Conservation (phyloP, 2,797 vertebrate species). For the Tangara arthus region DNA sequence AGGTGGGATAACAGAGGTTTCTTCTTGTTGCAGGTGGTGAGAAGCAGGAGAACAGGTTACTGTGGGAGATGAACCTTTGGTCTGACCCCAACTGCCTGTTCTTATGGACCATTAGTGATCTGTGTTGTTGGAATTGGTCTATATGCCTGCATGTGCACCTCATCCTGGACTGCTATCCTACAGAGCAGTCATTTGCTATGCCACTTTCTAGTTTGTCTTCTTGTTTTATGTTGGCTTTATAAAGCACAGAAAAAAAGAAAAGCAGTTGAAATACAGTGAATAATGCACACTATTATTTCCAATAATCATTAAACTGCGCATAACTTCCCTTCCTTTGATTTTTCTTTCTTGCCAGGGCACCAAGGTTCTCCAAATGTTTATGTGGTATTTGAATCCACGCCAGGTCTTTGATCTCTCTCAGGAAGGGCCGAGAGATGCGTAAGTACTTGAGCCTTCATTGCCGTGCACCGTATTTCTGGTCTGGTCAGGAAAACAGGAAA, state of each 20-base stretch:
- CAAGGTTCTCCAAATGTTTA: constrained; percentile 98
- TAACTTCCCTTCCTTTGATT: neutral
- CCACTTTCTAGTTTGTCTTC: neutral
- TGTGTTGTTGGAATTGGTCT: neutral
- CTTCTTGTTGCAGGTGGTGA: neutral
- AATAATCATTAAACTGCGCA: neutral
- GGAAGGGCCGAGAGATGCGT: constrained; percentile 95
- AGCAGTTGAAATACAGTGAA: neutral
- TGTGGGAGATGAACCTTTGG: neutral
- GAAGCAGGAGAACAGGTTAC: neutral
- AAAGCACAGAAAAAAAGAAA: neutral
- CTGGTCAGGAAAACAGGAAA: neutral
- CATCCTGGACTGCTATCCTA: neutral
- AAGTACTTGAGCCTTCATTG: constrained; percentile 67
- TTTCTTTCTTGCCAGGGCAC: constrained; percentile 82
- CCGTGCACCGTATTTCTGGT: neutral
- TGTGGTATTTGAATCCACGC: constrained; percentile 98
- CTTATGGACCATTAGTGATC: neutral
- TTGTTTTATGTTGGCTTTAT: neutral
- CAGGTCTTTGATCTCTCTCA: constrained; percentile 98
- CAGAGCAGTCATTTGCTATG: neutral
- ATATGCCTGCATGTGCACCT: neutral
- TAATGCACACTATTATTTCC: neutral
- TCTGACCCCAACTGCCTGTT: neutral
- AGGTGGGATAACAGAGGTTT: neutral